Base-by-base conservation (phyloP, 1,140 invertebrate species). In the Cepaea nemoralis region DNA sequence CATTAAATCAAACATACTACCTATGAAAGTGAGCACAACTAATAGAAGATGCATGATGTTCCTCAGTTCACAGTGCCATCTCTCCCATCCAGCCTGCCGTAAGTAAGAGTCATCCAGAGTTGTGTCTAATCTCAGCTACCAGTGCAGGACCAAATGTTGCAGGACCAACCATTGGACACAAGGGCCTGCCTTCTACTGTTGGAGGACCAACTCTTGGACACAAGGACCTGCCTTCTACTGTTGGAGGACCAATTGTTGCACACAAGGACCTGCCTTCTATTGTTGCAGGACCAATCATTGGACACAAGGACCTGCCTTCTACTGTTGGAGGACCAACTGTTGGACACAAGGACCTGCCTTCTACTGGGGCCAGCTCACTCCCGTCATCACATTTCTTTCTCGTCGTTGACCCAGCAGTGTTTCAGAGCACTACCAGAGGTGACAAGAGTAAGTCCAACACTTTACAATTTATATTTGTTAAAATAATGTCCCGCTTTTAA, bases 301-400 rank as follows among this genome's bases (percentile, higher is more conserved):
- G n/a, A 55, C 27, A 10, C 12, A 27, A 42, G n/a, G 73, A 40
- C 6, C 1, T 45, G 33, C 42, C 35, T 37, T n/a, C 42, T 16
- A 50, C 73, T 35, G 45, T n/a, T n/a, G n/a, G n/a, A n/a, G n/a
- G n/a, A n/a, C n/a, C n/a, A n/a, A n/a, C n/a, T n/a, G n/a, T n/a
- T n/a, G n/a, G n/a, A n/a, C 27, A 10, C 12, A 27, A 42, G n/a
- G 73, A 40, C 6, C 1, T 45, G 33, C 42, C 35, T 37, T n/a
- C 42, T 16, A 50, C 73, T 35, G 45, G 19, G 40, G 10, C 40
- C 31, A 19, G 45, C 12, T 37, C 75, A 2, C 19, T 77, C 35
- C 35, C 75, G 27, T 59, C 75, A 35, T 63, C 63, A 40, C 75
- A 50, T 39, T 55, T 77, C 39, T 35, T 77, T 39, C 50, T 77